Evolutionary conservation across 2,797 vertebrate genomes (phyloP).

Genomic region (Schizothorax lantsangensis): DNA sequence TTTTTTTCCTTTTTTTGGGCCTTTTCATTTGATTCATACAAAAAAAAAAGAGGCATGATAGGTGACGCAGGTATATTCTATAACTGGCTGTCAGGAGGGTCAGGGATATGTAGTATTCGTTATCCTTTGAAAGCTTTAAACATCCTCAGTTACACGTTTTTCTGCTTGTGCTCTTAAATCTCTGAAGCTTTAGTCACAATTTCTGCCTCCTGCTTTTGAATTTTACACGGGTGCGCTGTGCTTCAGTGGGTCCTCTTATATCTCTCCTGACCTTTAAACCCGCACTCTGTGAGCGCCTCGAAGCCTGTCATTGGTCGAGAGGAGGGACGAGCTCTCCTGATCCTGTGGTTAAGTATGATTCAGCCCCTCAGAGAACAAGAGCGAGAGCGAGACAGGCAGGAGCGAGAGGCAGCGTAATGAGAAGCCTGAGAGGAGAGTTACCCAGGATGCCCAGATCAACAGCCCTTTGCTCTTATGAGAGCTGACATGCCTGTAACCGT

Average conservation of each 20-base stretch:
- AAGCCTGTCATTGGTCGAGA: constrained; percentile 18
- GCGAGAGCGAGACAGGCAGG: constrained; percentile 12
- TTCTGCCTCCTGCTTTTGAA: constrained; percentile 15
- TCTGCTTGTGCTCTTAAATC: constrained; percentile 17
- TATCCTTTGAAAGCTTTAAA: constrained; percentile 16
- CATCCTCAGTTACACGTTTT: neutral
- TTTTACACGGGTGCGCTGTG: neutral
- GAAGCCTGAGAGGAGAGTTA: constrained; percentile 37
- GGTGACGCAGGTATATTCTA: constrained; percentile 5
- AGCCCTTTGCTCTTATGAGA: constrained; percentile 62
- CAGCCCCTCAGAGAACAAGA: constrained; percentile 29
- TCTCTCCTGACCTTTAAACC: constrained; percentile 46
- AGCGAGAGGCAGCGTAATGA: constrained; percentile 28
- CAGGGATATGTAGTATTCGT: neutral
- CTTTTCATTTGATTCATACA: constrained; percentile 16
- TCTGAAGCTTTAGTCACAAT: constrained; percentile 27
- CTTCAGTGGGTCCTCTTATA: constrained; percentile 34
- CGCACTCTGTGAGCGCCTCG: neutral
- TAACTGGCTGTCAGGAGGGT: neutral
- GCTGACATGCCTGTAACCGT: constrained; percentile 56
- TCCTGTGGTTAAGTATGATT: constrained; percentile 40
- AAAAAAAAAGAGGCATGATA: neutral
- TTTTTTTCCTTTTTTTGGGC: constrained; percentile 3
- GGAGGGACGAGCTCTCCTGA: constrained; percentile 14
- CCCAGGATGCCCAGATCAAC: constrained; percentile 66